Percentiles rank a stretch among this genome's conserved stretches.
Evolutionary conservation across 2,113 vertebrate species (phyloP).

Genomic region (Toxotes chatareus): DNA sequence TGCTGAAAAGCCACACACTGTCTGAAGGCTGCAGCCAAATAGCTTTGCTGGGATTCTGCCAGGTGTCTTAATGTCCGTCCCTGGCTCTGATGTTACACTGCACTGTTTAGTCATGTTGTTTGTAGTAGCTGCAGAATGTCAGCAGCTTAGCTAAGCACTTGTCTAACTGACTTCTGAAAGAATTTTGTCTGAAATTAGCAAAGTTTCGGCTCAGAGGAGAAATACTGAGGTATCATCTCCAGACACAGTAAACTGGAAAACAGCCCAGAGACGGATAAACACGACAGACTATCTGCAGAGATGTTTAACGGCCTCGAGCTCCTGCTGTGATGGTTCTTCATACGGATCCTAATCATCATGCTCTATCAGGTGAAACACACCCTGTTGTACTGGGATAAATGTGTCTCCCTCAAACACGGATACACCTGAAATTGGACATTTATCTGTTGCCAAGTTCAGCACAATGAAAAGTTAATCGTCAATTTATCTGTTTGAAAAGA

Average conservation of each 20-base stretch:
- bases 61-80: background rate
- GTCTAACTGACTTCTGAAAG: background rate
- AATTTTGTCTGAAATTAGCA: background rate
- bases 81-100: background rate
- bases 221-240: background rate
- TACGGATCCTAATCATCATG: background rate
- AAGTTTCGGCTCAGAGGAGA: background rate
- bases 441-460: background rate
- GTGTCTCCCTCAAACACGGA: background rate
- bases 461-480: background rate
- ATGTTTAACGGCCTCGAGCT: background rate
- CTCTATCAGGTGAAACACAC: background rate
- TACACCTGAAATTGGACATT: background rate
- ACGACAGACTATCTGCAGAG: background rate
- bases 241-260: background rate
- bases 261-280: background rate
- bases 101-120: background rate
- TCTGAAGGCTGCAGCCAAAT: conserved; percentile 7
- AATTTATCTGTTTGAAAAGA: background rate
- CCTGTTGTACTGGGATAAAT: background rate
- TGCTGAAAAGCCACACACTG: background rate
- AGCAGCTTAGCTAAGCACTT: background rate
- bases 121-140: background rate
- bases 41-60: background rate
- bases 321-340: background rate